phyloP scores from a whole-genome alignment of 2,797 vertebrate genomes.

The Tapirus indicus region DNA sequence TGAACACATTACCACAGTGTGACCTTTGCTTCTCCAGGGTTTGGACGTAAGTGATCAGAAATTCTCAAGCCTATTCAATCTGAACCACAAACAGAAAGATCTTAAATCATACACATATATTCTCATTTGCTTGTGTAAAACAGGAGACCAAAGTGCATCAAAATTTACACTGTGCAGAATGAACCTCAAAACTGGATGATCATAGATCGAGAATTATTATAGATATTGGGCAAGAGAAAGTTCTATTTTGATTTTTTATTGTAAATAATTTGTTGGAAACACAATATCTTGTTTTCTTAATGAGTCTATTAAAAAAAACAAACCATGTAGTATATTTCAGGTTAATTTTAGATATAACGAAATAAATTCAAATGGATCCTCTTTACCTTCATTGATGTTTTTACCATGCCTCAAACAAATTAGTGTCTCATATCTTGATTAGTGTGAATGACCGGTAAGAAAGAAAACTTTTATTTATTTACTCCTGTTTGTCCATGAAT shows the following conservation, averaged over 20 bases:
- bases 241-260: neutral
- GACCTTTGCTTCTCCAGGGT: neutral
- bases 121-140: neutral
- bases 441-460: neutral
- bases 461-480: neutral
- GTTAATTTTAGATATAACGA: slow-evolving; percentile 9
- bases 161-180: neutral
- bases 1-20: neutral
- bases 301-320: neutral
- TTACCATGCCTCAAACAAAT: neutral
- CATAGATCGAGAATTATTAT: neutral
- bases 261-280: neutral
- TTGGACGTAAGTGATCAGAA: neutral
- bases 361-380: neutral
- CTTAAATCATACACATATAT: neutral
- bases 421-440: neutral
- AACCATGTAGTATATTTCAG: neutral
- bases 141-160: neutral
- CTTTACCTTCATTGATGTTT: neutral
- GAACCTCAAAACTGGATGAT: neutral
- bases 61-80: neutral
- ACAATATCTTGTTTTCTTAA: slow-evolving; percentile 7
- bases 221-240: neutral
- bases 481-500: neutral
- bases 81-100: neutral